Base-by-base conservation (phyloP, 2,888 invertebrate species). In the Pyrrhia umbra region DNA sequence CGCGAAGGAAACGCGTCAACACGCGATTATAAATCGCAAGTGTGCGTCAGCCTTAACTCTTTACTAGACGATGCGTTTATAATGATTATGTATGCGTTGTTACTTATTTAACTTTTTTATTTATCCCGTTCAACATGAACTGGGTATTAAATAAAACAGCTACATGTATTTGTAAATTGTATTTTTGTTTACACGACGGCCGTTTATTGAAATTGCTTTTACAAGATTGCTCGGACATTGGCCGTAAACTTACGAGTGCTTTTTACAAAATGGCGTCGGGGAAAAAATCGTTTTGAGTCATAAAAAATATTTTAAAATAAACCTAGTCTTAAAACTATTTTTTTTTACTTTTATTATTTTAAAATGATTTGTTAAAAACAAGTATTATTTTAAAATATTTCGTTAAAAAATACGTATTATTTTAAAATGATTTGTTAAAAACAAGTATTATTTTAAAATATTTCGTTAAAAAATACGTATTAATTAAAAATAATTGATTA, bases 21-120 rank as follows among this genome's bases (percentile, higher is more conserved):
- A 69, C 6, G 9, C 52, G 65, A 63, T 66, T 70, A 73, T 79
- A 68, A 78, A 76, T 71, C 67, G 34, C 55, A 27, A 50, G 64
- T 76, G 65, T 59, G 69, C 66, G 63, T 68, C 64, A 60, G 6
- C 39, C 67, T 49, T 68, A 59, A 52, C 50, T 71, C 50, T 52
- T 59, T 72, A 67, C 39, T 43, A 45, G 43, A n/a, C 68, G 71
- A 64, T 58, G 64, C 65, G 64, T 55, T 60, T 61, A 47, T 72
- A 67, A 75, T 67, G 46, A 58, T 64, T 57, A 15, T 55, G 65
- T 68, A 37, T 69, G 47, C 51, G 50, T 16, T 55, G 45, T 42
- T 58, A 60, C 65, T 61, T 58, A 55, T 68, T 70, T 66, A n/a
- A 40, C 9, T 13, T 55, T 58, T 62, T 49, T 62, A 58, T 77